These are phyloP conservation scores for Perca flavescens DNA, from an alignment of 2,113 vertebrate species.

Conservation along the genomic window DNA sequence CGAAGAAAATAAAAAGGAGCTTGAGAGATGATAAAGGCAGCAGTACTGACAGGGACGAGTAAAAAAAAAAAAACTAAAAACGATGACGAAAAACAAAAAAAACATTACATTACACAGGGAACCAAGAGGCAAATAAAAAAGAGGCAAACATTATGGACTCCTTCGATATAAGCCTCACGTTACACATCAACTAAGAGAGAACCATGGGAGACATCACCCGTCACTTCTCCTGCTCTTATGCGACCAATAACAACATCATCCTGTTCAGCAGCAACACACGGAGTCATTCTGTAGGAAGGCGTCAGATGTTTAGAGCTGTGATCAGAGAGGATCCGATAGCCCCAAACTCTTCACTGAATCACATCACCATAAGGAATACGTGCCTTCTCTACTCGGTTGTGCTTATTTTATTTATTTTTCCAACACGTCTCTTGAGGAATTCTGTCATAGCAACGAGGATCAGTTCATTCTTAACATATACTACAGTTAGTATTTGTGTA, in stretches of 20 bases:
- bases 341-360: slow-evolving; percentile 41
- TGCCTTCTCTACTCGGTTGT: neutral
- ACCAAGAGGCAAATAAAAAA: slow-evolving; percentile 22
- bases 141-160: slow-evolving; percentile 44
- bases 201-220: slow-evolving; percentile 53
- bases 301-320: slow-evolving; percentile 31
- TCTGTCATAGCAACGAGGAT: neutral
- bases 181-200: slow-evolving; percentile 28
- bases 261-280: slow-evolving; percentile 39
- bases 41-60: slow-evolving; percentile 20
- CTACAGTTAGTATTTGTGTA: neutral
- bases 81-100: slow-evolving; percentile 32
- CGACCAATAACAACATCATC: slow-evolving; percentile 54
- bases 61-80: neutral
- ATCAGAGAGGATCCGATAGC: slow-evolving; percentile 39
- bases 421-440: slow-evolving; percentile 6
- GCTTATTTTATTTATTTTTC: slow-evolving; percentile 12
- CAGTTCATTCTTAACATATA: neutral
- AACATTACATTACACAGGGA: slow-evolving; percentile 16
- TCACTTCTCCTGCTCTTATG: slow-evolving; percentile 54
- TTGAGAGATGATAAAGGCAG: slow-evolving; percentile 45
- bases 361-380: slow-evolving; percentile 22
- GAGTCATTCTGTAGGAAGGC: slow-evolving; percentile 4
- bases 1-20: slow-evolving; percentile 2
- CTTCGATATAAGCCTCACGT: slow-evolving; percentile 8